phyloP scores from a whole-genome alignment of 2,888 invertebrate species.

The Cheilosia impressa region DNA sequence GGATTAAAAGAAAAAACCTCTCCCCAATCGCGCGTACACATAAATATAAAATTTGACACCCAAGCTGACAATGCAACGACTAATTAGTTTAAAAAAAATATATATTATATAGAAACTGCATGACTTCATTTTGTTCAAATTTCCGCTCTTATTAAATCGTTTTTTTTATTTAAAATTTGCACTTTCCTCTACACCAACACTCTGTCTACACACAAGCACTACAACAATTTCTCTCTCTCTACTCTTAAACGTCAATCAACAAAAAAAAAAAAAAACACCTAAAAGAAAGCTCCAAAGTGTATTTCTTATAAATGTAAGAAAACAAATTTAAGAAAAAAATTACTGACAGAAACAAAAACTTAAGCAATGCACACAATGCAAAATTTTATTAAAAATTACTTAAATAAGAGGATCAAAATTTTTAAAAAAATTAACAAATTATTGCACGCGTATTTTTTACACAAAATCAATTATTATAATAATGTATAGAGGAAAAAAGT shows the following conservation, averaged over 20 bases:
- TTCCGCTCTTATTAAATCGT: not conserved
- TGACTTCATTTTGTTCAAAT: not conserved
- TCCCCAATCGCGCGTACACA: too few relatives aligned
- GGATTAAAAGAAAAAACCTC: too few relatives aligned
- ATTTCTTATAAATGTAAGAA: constrained; percentile 2
- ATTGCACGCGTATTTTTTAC: constrained; percentile 58
- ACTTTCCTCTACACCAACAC: constrained; percentile 42
- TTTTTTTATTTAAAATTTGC: not conserved
- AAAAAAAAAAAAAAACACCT: constrained; percentile 11
- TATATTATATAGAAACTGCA: too few relatives aligned
- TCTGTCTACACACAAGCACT: constrained; percentile 31
- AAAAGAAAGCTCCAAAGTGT: constrained; percentile 25
- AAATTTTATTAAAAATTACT: constrained; percentile 46
- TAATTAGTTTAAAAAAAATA: too few relatives aligned
- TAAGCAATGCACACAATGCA: constrained; percentile 74
- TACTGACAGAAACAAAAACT: constrained; percentile 15
- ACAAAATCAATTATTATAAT: constrained; percentile 44
- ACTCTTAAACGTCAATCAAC: constrained; percentile 13
- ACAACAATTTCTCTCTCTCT: constrained; percentile 21
- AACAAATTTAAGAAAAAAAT: not conserved
- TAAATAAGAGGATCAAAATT: constrained; percentile 32
- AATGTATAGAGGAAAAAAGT: constrained; percentile 28
- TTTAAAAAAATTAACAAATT: constrained; percentile 32
- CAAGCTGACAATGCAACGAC: too few relatives aligned
- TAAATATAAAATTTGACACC: too few relatives aligned